Base-by-base conservation (phyloP, 2,797 vertebrate species). In the Hydrophis major region DNA sequence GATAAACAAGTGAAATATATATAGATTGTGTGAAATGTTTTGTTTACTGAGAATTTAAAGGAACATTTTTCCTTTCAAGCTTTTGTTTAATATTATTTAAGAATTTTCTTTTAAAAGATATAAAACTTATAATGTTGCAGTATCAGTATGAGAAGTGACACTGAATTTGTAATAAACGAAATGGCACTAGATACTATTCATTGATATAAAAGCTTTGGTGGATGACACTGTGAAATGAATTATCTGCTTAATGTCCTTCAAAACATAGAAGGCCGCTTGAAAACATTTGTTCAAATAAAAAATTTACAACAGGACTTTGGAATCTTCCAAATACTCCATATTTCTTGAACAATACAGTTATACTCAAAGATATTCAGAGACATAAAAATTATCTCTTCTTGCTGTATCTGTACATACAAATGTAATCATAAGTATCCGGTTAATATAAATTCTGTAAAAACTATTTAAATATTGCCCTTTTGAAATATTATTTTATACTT, bases 231-330 rank as follows among this genome's bases (percentile, higher is more conserved):
- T 50, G 90, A 93, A 88, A 92, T 61, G 0, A 42, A 4, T 32
- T 37, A 2, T 5, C 0, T 11, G 20, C 78, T 89, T 59, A 69
- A 59, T 90, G 18, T 1, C 0, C 8, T 93, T 93, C 92, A 74
- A 93, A 94, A 69, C 78, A 87, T 88, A 94, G 3, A 61, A 7
- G 2, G 8, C 6, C 56, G 59, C 11, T 12, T 83, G 50, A 83
- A 94, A 96, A 93, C 20, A 90, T 90, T 57, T 18, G n/a, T 2
- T 14, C 86, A 69, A 69, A 93, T 55, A 89, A 59, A 6, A 78
- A 90, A 16, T 90, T 89, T 28, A 28, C 89, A 78, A 61, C 28
- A 53, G 4, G 0, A 0, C 42, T 90, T 87, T 50, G 87, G 93
- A 93, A 66, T 16, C 12, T 74, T 74, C 20, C 16, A 1, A n/a